These are phyloP conservation scores for Thalassaphorura encarpata DNA, from an alignment of 1,140 invertebrate genomes.

Conservation along the genomic window DNA sequence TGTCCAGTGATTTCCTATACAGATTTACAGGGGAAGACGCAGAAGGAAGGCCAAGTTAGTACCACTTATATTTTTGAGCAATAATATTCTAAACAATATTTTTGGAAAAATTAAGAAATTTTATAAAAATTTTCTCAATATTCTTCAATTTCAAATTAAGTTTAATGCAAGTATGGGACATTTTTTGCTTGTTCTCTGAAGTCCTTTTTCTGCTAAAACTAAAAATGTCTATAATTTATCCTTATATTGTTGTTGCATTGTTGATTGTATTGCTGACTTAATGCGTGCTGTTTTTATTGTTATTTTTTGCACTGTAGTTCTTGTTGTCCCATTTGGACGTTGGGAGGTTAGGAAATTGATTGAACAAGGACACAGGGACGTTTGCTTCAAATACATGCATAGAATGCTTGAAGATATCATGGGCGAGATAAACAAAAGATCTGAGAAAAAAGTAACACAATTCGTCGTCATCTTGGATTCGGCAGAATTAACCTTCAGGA, in stretches of 20 bases:
- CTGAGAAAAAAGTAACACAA: neutral
- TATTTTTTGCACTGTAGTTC: neutral
- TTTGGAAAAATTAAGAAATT: too few species aligned
- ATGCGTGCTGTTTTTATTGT: neutral
- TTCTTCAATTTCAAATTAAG: neutral
- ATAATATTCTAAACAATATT: too few species aligned
- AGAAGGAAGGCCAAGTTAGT: neutral
- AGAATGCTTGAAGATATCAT: slow-evolving; percentile 13
- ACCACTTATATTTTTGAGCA: too few species aligned
- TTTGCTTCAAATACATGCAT: neutral
- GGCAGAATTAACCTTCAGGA: slow-evolving; percentile 10
- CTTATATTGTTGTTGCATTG: too few species aligned
- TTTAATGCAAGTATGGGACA: too few species aligned
- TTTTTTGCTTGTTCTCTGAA: too few species aligned
- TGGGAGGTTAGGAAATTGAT: slow-evolving; percentile 13
- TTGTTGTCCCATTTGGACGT: slow-evolving; percentile 8
- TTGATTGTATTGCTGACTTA: too few species aligned
- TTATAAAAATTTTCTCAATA: neutral
- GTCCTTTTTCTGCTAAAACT: too few species aligned
- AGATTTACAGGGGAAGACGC: neutral
- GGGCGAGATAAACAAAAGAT: neutral
- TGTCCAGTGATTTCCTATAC: neutral
- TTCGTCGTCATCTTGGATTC: slow-evolving; percentile 14
- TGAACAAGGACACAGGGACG: slow-evolving; percentile 8
- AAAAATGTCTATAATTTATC: too few species aligned